A percentile compares a stretch with the other conserved stretches of the same genome.
These are phyloP conservation scores for Ceratina calcarata DNA, from an alignment of 1,140 invertebrate species.

Conservation along the genomic window DNA sequence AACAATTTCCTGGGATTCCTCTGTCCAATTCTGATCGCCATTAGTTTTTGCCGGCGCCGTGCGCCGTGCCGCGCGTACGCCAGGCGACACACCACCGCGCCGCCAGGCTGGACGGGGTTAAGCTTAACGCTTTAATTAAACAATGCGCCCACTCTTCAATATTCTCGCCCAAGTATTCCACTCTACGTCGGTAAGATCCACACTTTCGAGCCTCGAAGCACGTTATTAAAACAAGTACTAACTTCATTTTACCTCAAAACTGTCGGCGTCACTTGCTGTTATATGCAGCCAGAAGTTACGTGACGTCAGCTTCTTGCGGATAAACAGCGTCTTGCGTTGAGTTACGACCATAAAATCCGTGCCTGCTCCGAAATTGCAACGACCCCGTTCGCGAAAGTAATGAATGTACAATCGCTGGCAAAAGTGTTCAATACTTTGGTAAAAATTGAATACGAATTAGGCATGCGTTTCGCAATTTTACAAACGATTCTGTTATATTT, in stretches of 20 bases:
- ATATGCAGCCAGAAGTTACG: conserved; percentile 1
- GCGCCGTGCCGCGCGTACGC: too few relatives aligned
- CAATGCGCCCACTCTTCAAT: conserved; percentile 1
- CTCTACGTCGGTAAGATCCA: neutral
- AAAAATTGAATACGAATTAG: too few relatives aligned
- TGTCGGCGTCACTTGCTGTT: neutral
- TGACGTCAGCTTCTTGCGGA: neutral
- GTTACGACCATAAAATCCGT: conserved; percentile 14
- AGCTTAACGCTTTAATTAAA: conserved; percentile 18
- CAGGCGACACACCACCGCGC: too few relatives aligned
- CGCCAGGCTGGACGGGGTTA: neutral
- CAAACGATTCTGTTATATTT: too few relatives aligned
- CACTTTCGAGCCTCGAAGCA: neutral
- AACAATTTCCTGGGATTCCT: too few relatives aligned
- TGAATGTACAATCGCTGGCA: too few relatives aligned
- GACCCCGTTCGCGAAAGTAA: neutral
- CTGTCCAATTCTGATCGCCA: too few relatives aligned
- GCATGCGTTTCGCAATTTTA: too few relatives aligned
- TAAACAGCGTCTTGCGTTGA: conserved; percentile 1
- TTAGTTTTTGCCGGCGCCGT: too few relatives aligned
- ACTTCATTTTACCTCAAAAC: conserved; percentile 21
- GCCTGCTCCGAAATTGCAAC: neutral
- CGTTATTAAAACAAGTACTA: conserved; percentile 35
- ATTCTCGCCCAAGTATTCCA: neutral
- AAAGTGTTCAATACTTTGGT: too few relatives aligned